phyloP scores from a whole-genome alignment of 2,113 vertebrate species.

The Taurulus bubalis region DNA sequence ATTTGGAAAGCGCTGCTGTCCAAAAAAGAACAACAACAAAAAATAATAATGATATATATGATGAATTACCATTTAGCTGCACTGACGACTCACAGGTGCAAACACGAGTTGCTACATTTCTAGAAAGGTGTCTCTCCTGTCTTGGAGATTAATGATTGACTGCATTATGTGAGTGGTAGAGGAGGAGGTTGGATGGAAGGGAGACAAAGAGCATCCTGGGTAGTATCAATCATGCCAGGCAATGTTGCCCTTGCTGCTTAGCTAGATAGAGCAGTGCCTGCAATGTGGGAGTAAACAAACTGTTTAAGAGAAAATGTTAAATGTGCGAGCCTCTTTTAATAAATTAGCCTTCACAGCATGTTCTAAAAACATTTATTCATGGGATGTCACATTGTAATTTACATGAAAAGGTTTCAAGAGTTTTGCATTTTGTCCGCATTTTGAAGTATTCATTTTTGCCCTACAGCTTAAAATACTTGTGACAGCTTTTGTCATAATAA shows the following conservation, averaged over 20 bases:
- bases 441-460: not conserved
- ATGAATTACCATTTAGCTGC: not conserved
- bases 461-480: not conserved
- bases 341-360: not conserved
- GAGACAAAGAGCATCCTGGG: conserved; percentile 8
- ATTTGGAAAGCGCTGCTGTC: not conserved
- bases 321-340: not conserved
- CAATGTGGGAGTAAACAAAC: not conserved
- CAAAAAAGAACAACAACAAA: not conserved
- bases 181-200: conserved; percentile 1
- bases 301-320: not conserved
- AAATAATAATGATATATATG: too few species aligned
- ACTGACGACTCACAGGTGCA: conserved; percentile 18
- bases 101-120: conserved; percentile 33
- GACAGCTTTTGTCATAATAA: not conserved
- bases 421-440: not conserved
- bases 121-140: conserved; percentile 26
- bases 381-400: not conserved
- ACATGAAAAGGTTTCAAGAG: not conserved
- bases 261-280: not conserved
- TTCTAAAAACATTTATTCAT: not conserved
- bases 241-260: conserved; percentile 1
- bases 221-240: conserved; percentile 15
- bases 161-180: conserved; percentile 1
- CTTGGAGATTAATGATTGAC: conserved; percentile 44